These are phyloP conservation scores for Exephanes ischioxanthus DNA, from an alignment of 2,888 invertebrate genomes.

Conservation along the genomic window DNA sequence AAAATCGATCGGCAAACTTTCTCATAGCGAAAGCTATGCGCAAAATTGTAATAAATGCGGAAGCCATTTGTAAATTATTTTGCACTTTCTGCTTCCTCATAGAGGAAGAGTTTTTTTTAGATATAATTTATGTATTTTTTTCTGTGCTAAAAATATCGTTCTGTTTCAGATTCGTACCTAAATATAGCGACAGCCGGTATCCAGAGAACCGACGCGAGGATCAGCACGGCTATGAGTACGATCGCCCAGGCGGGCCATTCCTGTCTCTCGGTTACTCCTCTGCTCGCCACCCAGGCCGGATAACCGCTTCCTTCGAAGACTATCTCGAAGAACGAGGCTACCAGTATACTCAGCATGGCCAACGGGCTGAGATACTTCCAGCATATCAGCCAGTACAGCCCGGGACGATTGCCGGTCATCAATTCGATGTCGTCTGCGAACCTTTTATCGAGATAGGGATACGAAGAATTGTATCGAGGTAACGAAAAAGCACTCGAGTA, in stretches of 20 bases:
- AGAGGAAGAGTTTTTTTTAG: too few species aligned
- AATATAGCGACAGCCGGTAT: slow-evolving; percentile 93
- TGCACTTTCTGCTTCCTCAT: too few species aligned
- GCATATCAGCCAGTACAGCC: slow-evolving; percentile 96
- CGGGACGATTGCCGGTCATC: slow-evolving; percentile 96
- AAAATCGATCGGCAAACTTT: too few species aligned
- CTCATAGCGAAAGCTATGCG: too few species aligned
- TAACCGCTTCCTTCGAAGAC: slow-evolving; percentile 93
- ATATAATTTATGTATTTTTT: background rate
- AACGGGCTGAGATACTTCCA: slow-evolving; percentile 97
- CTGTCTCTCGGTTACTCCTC: slow-evolving; percentile 90
- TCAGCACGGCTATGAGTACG: slow-evolving; percentile 90
- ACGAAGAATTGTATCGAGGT: background rate
- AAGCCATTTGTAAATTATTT: too few species aligned
- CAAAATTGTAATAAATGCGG: too few species aligned
- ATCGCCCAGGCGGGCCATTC: slow-evolving; percentile 96
- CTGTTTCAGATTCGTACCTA: slow-evolving; percentile 86
- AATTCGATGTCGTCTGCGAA: slow-evolving; percentile 97
- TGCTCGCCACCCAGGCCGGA: slow-evolving; percentile 92
- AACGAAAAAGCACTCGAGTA: background rate
- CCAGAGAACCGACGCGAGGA: slow-evolving; percentile 94
- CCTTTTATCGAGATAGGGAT: slow-evolving; percentile 84
- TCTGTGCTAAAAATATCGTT: background rate
- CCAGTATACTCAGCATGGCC: slow-evolving; percentile 94
- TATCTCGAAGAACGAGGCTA: slow-evolving; percentile 93